A percentile compares a stretch with the other conserved stretches of the same genome.
Evolutionary conservation across 92 coral and sea anemone species (phyloP).

Genomic region (Actinostola sp.): DNA sequence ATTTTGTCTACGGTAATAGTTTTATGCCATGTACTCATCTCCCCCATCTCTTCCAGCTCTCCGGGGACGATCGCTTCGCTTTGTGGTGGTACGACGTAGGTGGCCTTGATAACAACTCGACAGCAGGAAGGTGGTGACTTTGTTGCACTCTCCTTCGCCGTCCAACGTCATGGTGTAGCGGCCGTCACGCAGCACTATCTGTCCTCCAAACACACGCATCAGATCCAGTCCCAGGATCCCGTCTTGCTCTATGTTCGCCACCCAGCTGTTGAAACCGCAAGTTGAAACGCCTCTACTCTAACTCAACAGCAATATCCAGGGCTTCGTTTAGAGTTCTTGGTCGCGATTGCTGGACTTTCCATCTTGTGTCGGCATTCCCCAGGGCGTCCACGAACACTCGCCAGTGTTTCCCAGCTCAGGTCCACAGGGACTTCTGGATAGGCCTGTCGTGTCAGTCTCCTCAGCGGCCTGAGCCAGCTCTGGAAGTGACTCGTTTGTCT

Average conservation of each 20-base stretch:
- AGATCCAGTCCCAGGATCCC: slow-evolving; percentile 50
- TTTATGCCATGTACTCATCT: too few species aligned
- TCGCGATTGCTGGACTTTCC: slow-evolving; percentile 38
- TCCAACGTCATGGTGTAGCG: slow-evolving; percentile 1
- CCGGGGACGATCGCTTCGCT: slow-evolving; percentile 55
- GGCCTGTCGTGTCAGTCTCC: slow-evolving; percentile 25
- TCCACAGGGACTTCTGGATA: slow-evolving; percentile 25
- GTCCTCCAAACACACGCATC: slow-evolving; percentile 8
- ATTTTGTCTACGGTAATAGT: too few species aligned
- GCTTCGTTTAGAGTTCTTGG: slow-evolving; percentile 35
- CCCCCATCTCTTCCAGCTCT: slow-evolving; percentile 8
- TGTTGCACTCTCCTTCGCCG: background rate
- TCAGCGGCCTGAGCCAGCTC: slow-evolving; percentile 51
- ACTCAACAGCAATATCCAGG: slow-evolving; percentile 32
- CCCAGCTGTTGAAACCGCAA: slow-evolving; percentile 18
- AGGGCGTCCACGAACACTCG: slow-evolving; percentile 45
- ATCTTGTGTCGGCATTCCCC: slow-evolving; percentile 16
- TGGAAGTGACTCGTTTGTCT: slow-evolving; percentile 28
- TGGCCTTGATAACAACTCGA: background rate
- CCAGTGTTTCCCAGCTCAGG: slow-evolving; percentile 12
- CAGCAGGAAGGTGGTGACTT: background rate
- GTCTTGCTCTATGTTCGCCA: slow-evolving; percentile 41
- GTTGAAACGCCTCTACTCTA: slow-evolving; percentile 38
- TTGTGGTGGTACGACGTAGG: slow-evolving; percentile 11
- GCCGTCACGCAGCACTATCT: background rate